Base-by-base conservation (phyloP, 1,140 invertebrate species). In the Zaprionus tsacasi region DNA sequence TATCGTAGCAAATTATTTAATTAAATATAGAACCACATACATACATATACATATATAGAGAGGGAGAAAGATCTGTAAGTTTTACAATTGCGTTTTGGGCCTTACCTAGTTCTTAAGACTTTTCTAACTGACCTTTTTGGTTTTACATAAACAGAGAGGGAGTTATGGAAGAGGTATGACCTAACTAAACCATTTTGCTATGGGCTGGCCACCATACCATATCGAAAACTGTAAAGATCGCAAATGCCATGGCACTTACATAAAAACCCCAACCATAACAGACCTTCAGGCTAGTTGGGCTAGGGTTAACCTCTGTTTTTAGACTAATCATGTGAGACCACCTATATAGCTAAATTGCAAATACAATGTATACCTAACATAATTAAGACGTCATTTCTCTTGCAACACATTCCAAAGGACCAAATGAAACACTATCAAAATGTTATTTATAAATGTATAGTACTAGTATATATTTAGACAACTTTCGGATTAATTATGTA, bases 331-430 rank as follows among this genome's bases (percentile, higher is more conserved):
- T 25, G 54, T 67, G 56, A 71, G 61, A 76, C 73, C 73, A 76
- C 61, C 69, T 67, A 72, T 76, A 63, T 76, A 70, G 71, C 36
- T 40, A 70, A 73, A 73, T 21, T 50, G 52, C 27, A 57, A 60
- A 50, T 33, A 6, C 27, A 30, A 55, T 30, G 52, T 33, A 55
- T 33, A 75, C 61, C 43, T 27, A 67, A 55, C 21, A 21, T 55
- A 50, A 80, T 68, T 72, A 81, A 81, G 79, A 82, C 70, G 79
- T 75, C 72, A 66, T 80, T 80, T 70, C 35, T 60, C 48, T 78
- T 67, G 79, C 70, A 79, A 89, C 85, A 79, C 81, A 89, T 89
- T 90, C 86, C 86, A 89, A 89, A 89, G 86, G 85, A 89, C 85
- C 85, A 89, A 86, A 60, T 17, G 11, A 25, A 73, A 70, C 68